Base-by-base conservation (phyloP, 2,888 invertebrate genomes). In the Morpho deidamia region DNA sequence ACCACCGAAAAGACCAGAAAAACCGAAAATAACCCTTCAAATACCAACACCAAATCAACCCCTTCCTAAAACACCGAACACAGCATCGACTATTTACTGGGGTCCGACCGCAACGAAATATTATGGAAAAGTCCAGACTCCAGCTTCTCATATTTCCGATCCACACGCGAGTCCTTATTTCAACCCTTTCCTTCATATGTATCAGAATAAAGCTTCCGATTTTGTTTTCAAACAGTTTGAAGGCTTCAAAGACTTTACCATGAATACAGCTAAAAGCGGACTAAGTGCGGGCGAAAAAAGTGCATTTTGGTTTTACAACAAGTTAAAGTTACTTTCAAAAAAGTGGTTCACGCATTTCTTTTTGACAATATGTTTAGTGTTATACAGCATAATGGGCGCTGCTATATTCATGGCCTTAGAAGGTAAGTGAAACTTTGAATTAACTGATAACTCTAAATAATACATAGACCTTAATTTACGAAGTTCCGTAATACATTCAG, bases 271-370 rank as follows among this genome's bases (percentile, higher is more conserved):
- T 7, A 96, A 95, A 70, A 93, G 94, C 53, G 96, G 96, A 23
- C 82, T 96, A 61, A 95, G 95, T 79, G 93, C 93, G 38, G 96
- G 96, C 56, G 96, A 96, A 79, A 96, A 95, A 75, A 91, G 93
- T 56, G 95, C 95, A 0, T 94, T 93, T 66, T 95, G 95, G 92
- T 82, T 95, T 59, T 95, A 95, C 74, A 93, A 94, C 61, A 95
- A 94, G 86, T 89, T 96, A 60, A 93, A 94, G 70, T 85, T 92
- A 52, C 92, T 93, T 87, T 96, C 96, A 1, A 93, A 92, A 69
- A 92, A 92, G 71, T 97, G 97, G 96, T 96, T 97, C 74, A 97
- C 97, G 39, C 97, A 97, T 81, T 92, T 96, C 58, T 96, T 96
- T 78, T 91, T 97, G 69, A 92, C 95, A 67, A 74, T 95, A 65